Evolutionary conservation across 2,797 vertebrate genomes (phyloP).

Genomic region (Oceanodroma leucorhoa): DNA sequence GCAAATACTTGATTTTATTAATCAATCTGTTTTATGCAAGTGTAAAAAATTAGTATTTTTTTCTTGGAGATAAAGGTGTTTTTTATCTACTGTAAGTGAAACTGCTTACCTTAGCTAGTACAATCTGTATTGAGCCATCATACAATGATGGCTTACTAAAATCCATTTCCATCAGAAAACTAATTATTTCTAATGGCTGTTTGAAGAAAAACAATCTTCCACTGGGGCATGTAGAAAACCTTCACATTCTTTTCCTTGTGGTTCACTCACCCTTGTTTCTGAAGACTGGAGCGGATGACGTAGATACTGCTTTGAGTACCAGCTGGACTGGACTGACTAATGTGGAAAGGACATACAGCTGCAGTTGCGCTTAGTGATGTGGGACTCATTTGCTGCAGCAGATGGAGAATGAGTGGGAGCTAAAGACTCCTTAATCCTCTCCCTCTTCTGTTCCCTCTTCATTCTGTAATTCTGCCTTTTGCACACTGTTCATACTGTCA

Average conservation of each 20-base stretch:
- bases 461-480: background rate
- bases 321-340: background rate
- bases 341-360: background rate
- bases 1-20: background rate
- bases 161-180: background rate
- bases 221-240: background rate
- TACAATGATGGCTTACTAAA: background rate
- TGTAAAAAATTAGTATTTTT: background rate
- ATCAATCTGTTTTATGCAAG: background rate
- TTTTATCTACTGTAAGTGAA: background rate
- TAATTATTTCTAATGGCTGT: background rate
- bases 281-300: background rate
- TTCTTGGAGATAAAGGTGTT: background rate
- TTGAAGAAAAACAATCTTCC: background rate
- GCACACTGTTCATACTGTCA: background rate
- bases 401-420: background rate
- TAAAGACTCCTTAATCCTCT: background rate
- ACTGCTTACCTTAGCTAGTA: background rate
- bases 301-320: background rate
- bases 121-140: no score
- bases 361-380: background rate
- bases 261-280: background rate
- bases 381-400: background rate
- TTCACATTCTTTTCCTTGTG: background rate
- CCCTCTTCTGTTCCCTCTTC: background rate